Percentiles rank a stretch among this genome's conserved stretches.
Conservation (phyloP, 2,797 vertebrate genomes). For the Ptychadena robeensis region DNA sequence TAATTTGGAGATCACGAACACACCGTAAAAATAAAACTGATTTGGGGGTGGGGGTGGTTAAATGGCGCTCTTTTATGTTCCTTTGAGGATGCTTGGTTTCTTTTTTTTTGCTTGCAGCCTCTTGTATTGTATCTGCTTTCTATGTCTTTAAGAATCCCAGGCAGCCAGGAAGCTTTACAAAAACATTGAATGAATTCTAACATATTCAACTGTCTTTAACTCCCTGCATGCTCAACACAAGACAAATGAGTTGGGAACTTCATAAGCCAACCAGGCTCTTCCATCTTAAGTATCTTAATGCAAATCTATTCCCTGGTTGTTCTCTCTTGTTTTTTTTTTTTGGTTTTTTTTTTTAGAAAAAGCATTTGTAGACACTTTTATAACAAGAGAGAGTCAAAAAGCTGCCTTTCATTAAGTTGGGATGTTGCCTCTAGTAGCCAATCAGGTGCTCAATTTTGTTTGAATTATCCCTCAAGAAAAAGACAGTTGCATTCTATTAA, state of each 20-base stretch:
- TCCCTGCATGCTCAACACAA: neutral
- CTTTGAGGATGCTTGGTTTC: neutral
- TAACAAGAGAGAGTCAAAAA: too few species aligned
- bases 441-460: neutral
- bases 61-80: slow-evolving; percentile 9
- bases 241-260: neutral
- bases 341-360: too few species aligned
- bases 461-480: neutral
- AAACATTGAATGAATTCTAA: slow-evolving; percentile 12
- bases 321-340: neutral
- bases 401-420: neutral
- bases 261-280: neutral
- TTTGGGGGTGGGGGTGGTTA: neutral
- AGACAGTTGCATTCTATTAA: neutral
- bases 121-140: neutral
- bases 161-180: slow-evolving; percentile 9
- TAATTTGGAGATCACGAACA: neutral
- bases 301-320: neutral
- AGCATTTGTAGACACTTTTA: neutral
- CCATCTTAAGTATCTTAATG: too few species aligned
- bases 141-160: slow-evolving; percentile 27
- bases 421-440: neutral
- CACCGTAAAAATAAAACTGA: neutral
- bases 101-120: neutral
- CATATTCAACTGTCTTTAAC: slow-evolving; percentile 15